Evolutionary conservation across 2,888 invertebrate species (phyloP).

Genomic region (Chymomyza caudatula): DNA sequence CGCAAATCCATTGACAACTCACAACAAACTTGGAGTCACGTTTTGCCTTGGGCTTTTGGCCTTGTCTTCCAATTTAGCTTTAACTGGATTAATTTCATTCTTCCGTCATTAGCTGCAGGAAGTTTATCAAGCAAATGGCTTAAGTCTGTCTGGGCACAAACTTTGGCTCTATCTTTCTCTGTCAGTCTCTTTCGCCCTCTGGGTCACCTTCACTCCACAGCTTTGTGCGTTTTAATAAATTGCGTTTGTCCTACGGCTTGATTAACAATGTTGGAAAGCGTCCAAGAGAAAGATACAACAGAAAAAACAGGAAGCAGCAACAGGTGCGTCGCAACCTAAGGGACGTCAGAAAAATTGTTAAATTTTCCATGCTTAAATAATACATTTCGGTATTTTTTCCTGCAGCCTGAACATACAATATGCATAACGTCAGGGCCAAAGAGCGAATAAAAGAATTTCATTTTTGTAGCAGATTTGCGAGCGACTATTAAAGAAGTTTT

Average conservation of each 20-base stretch:
- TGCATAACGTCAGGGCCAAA: background rate
- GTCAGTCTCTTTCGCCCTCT: conserved; percentile 15
- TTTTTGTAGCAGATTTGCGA: background rate
- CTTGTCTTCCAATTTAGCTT: conserved; percentile 32
- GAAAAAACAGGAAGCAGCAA: background rate
- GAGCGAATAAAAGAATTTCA: background rate
- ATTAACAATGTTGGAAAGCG: conserved; percentile 46
- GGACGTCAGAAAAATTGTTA: background rate
- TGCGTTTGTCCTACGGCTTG: conserved; percentile 40
- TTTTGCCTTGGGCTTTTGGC: conserved; percentile 12
- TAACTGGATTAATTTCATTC: conserved; percentile 45
- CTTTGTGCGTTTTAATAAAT: conserved; percentile 52
- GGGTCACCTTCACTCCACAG: conserved; percentile 12
- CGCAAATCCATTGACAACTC: background rate
- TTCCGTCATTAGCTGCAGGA: conserved; percentile 37
- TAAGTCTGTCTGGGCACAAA: conserved; percentile 6
- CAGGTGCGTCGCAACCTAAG: background rate
- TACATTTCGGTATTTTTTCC: background rate
- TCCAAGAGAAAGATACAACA: too few species aligned
- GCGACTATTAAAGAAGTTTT: background rate
- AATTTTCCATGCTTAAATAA: background rate
- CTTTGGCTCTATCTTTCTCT: conserved; percentile 3
- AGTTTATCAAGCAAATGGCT: conserved; percentile 19
- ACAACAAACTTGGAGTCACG: conserved; percentile 22
- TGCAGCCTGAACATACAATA: background rate